Evolutionary conservation across 2,888 invertebrate species (phyloP).

Genomic region (Napeogenes sylphis): DNA sequence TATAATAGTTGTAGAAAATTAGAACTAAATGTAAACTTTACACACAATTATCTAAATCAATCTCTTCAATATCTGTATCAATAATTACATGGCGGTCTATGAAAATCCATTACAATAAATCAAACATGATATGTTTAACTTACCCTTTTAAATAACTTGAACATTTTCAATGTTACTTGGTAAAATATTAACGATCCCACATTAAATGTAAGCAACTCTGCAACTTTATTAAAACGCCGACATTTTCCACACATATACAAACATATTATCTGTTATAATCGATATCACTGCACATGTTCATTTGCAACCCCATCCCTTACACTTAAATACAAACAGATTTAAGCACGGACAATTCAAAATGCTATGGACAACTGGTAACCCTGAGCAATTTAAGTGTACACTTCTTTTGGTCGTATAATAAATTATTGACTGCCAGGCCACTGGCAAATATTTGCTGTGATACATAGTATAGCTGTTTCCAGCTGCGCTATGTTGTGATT

Average conservation of each 20-base stretch:
- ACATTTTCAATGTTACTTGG: constrained; percentile 37
- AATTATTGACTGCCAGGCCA: constrained; percentile 37
- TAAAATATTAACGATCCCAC: background rate
- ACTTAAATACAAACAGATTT: constrained; percentile 38
- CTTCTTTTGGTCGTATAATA: constrained; percentile 42
- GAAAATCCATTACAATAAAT: too few relatives aligned
- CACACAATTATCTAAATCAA: too few relatives aligned
- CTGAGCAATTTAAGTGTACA: background rate
- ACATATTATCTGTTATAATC: constrained; percentile 29
- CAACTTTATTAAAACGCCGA: constrained; percentile 15
- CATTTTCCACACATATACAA: constrained; percentile 8
- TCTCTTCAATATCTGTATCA: too few relatives aligned
- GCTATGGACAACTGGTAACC: background rate
- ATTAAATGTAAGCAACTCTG: background rate
- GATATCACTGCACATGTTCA: constrained; percentile 41
- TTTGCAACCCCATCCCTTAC: constrained; percentile 43
- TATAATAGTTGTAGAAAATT: too few relatives aligned
- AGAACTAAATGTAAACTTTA: too few relatives aligned
- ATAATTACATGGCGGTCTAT: too few relatives aligned
- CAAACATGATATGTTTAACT: constrained; percentile 19
- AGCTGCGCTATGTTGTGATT: constrained; percentile 12
- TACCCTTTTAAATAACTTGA: constrained; percentile 33
- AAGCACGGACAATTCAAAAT: constrained; percentile 31
- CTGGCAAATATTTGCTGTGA: constrained; percentile 51
- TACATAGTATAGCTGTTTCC: constrained; percentile 22